These are phyloP conservation scores for Fringilla coelebs DNA, from an alignment of 2,797 vertebrate species.

Conservation along the genomic window DNA sequence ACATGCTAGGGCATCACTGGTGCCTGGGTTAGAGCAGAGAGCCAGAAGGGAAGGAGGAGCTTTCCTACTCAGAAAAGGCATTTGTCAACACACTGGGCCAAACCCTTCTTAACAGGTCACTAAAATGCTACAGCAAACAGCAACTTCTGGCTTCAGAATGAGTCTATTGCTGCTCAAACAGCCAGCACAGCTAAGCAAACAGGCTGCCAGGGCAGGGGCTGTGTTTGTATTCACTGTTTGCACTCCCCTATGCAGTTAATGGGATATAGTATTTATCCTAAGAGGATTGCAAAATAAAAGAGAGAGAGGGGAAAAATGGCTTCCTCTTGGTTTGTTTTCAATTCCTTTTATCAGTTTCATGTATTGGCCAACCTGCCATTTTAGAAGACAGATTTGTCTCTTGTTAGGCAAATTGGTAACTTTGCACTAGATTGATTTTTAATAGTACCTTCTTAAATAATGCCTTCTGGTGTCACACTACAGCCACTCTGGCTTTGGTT, in stretches of 20 bases:
- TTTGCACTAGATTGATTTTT: conserved; percentile 3
- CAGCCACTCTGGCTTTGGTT: not conserved
- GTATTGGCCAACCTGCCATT: not conserved
- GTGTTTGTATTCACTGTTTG: conserved; percentile 45
- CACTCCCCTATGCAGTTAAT: not conserved
- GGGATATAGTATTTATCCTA: conserved; percentile 11
- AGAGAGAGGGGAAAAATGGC: not conserved
- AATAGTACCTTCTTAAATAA: not conserved
- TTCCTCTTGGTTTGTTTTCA: not conserved
- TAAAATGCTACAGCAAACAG: conserved; percentile 29
- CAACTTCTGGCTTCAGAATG: conserved; percentile 6
- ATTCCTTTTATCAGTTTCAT: not conserved
- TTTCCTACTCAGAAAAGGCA: not conserved
- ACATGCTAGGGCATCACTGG: fast-evolving
- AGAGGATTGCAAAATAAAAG: not conserved
- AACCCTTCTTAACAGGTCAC: not conserved
- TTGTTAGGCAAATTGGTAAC: not conserved
- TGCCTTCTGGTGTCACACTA: not conserved
- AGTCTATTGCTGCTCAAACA: conserved; percentile 26
- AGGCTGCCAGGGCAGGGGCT: not conserved
- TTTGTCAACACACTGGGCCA: not conserved
- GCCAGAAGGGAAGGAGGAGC: not conserved
- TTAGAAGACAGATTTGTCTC: not conserved
- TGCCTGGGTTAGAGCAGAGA: not conserved
- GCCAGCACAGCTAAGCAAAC: conserved; percentile 42